Base-by-base conservation (phyloP, 2,888 invertebrate genomes). In the Spisula solida region DNA sequence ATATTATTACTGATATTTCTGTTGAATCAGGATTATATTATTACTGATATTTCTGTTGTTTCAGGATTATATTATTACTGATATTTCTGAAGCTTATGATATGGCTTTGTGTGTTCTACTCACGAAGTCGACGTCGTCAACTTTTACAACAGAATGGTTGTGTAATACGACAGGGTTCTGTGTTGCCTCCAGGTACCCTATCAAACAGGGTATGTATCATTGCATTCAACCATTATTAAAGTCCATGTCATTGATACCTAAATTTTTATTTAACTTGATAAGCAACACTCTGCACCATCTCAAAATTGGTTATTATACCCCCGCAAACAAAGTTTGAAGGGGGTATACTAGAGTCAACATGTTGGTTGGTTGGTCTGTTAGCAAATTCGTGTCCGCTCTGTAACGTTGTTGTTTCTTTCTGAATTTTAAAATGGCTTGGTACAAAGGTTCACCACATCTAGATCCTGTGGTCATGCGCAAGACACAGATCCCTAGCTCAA, bases 21-120 rank as follows among this genome's bases (percentile, higher is more conserved):
- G 14, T 89, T 87, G n/a, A n/a, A n/a, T 41, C 85, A 89, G 89
- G 79, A 81, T 89, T 47, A 81, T 89, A n/a, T 81, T 87, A 8
- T 14, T 89, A 31, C 81, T 86, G 25, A 87, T 89, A 81, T 78
- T 89, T 56, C 41, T 89, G 14, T n/a, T n/a, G n/a, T 89, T 87
- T 41, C 85, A 89, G 89, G 79, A 81, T 89, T 47, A 81, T 89
- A n/a, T 81, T 87, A 8, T 14, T 89, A 31, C 81, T 86, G 25
- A 87, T 89, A 81, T 78, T 89, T 56, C 41, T 89, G 14, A 89
- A 89, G 84, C 56, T 89, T n/a, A 81, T 82, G 48, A 89, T 89
- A 25, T 89, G 89, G 89, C 41, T 82, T 29, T 89, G 89, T 85
- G 82, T 89, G 29, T 75, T 89, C 34, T 89, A 89, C 60, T 75